Percentiles rank a stretch among this genome's conserved stretches.
Evolutionary conservation across 53 echinoderm and acorn worm species (phyloP).

Genomic region (Actinopyga echinites): DNA sequence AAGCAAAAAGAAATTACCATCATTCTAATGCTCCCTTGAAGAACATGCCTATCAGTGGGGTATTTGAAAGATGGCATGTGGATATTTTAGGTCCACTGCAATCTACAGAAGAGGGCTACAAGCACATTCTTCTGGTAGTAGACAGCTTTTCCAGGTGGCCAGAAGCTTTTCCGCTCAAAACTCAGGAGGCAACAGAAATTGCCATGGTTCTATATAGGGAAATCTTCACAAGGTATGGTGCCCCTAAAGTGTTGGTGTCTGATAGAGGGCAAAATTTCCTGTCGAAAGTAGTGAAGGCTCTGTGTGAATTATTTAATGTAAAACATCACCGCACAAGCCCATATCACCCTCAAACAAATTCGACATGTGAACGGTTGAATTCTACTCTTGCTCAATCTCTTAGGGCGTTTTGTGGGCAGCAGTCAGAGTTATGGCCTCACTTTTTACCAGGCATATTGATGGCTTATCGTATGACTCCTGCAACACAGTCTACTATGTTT

Average conservation of each 20-base stretch:
- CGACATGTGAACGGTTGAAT: slow-evolving; percentile 56
- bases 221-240: slow-evolving; percentile 52
- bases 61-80: slow-evolving; percentile 47
- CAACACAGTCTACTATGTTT: slow-evolving; percentile 41
- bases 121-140: slow-evolving; percentile 48
- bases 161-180: slow-evolving; percentile 57
- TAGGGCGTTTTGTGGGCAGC: slow-evolving; percentile 39
- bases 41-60: slow-evolving; percentile 35
- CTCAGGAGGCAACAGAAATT: slow-evolving; percentile 49
- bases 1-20: slow-evolving; percentile 40
- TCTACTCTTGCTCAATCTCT: slow-evolving; percentile 54
- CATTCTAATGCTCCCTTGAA: slow-evolving; percentile 27
- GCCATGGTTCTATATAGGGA: slow-evolving; percentile 37
- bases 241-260: slow-evolving; percentile 37
- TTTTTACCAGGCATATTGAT: slow-evolving; percentile 52
- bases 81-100: slow-evolving; percentile 46
- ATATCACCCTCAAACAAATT: slow-evolving; percentile 53
- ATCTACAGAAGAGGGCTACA: slow-evolving; percentile 9
- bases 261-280: slow-evolving; percentile 54
- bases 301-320: slow-evolving; percentile 57
- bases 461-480: slow-evolving; percentile 50
- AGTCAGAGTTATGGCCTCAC: slow-evolving; percentile 34
- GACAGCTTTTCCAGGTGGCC: slow-evolving; percentile 53
- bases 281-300: slow-evolving; percentile 33
- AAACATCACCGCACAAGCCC: slow-evolving; percentile 46